Evolutionary conservation across 2,888 invertebrate genomes (phyloP).

Genomic region (Pedicia rivosa): DNA sequence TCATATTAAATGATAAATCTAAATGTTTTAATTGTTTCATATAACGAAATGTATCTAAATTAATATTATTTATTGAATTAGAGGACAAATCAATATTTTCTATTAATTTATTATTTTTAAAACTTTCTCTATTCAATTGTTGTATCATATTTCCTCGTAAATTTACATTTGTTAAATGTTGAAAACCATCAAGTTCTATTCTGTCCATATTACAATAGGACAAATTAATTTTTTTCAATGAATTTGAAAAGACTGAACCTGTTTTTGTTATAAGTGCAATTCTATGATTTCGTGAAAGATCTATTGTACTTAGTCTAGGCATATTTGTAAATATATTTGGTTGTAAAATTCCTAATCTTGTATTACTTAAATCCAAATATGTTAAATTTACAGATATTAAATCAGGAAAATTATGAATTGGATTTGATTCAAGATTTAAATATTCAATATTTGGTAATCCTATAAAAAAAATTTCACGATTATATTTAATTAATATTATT

Average conservation of each 20-base stretch:
- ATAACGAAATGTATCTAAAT: conserved; percentile 41
- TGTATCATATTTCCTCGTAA: conserved; percentile 48
- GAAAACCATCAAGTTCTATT: conserved; percentile 43
- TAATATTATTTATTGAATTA: conserved; percentile 45
- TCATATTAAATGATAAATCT: conserved; percentile 54
- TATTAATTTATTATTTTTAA: conserved; percentile 42
- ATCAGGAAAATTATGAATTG: conserved; percentile 31
- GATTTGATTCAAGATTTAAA: conserved; percentile 38
- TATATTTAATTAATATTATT: background rate
- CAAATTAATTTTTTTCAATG: conserved; percentile 39
- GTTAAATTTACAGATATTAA: conserved; percentile 36
- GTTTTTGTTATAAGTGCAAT: conserved; percentile 27
- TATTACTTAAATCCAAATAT: conserved; percentile 40
- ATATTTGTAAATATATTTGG: conserved; percentile 39
- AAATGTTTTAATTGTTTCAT: conserved; percentile 39
- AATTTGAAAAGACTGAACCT: conserved; percentile 32
- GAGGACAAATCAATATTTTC: conserved; percentile 45
- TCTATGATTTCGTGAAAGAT: conserved; percentile 43
- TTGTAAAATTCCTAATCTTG: conserved; percentile 35
- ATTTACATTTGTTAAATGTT: conserved; percentile 38
- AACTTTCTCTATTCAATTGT: conserved; percentile 38
- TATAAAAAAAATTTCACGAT: conserved; percentile 31
- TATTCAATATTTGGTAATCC: conserved; percentile 37
- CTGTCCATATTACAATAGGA: conserved; percentile 44
- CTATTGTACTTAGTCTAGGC: conserved; percentile 40